Base-by-base conservation (phyloP, 2,113 vertebrate species). In the Calyptommatus sinebrachiatus region DNA sequence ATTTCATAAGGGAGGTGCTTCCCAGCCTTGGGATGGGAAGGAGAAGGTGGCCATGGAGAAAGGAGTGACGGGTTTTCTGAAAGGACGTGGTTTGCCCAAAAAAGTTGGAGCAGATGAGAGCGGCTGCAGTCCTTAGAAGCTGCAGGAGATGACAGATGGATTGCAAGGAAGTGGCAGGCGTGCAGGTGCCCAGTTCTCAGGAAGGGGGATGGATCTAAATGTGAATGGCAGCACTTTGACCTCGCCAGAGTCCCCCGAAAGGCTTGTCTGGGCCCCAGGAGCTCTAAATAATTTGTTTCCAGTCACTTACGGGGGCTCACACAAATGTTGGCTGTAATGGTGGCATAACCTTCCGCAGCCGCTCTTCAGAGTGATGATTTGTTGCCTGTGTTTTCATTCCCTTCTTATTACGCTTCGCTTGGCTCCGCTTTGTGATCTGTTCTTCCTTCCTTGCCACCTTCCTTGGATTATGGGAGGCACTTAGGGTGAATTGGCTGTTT, bases 241-340 rank as follows among this genome's bases (percentile, higher is more conserved):
- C 21, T 22, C 62, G 41, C 28, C n/a, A 63, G 57, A 29, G 63
- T 26, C 48, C 11, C 60, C 21, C 45, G 72, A 69, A 35, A 69
- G n/a, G 21, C 31, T 46, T 26, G 46, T 35, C 35, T 24, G 20
- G 8, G 16, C 24, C 57, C 45, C 50, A 45, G 20, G 29, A 74
- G 80, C 57, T 76, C 61, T 76, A 70, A 76, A 69, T 76, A 70
- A 81, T 81, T 76, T 71, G 67, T 76, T 70, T 76, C 67, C 45
- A 68, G 73, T 48, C 66, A 69, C 45, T 63, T 66, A 80, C 61
- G 63, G 70, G n/a, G 3, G 28, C 9, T 35, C 60, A 46, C 60
- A 60, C 35, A 62, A 11, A 80, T 46, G 31, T 66, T 35, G 16
- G 48, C 46, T 45, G 48, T 80, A 80, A 80, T 66, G 70, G 78